A percentile compares a stretch with the other conserved stretches of the same genome.
Evolutionary conservation across 2,797 vertebrate species (phyloP).

Genomic region (Falco concolor): DNA sequence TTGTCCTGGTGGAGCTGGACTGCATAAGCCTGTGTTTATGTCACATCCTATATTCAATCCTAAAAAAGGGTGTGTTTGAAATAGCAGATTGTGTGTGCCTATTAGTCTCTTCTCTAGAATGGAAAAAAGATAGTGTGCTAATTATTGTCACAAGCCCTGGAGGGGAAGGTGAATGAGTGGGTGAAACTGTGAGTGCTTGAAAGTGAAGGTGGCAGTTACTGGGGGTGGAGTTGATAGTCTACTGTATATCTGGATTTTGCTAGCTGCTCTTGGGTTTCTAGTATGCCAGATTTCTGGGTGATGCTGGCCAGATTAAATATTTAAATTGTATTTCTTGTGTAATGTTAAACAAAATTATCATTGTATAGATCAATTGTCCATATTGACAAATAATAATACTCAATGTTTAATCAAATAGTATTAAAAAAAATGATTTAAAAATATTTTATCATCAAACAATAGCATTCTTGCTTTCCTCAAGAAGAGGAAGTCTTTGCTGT

Average conservation of each 20-base stretch:
- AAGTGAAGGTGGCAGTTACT: neutral
- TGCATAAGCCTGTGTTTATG: neutral
- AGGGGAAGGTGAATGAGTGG: neutral
- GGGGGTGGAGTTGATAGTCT: neutral
- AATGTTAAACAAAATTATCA: neutral
- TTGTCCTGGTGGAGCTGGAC: neutral
- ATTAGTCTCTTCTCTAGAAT: neutral
- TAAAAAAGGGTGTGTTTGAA: neutral
- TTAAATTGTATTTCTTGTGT: neutral
- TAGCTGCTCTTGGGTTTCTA: neutral
- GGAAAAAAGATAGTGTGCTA: neutral
- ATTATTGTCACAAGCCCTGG: neutral
- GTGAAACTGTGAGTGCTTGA: neutral
- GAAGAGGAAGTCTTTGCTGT: neutral
- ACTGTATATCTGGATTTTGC: neutral
- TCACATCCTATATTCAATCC: neutral
- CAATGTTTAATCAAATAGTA: neutral
- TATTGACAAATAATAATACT: neutral
- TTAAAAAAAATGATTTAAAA: neutral
- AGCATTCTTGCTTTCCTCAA: neutral
- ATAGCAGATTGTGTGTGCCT: neutral
- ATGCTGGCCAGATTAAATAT: neutral
- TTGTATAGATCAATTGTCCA: neutral
- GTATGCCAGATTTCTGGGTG: neutral
- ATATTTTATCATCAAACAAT: neutral